Evolutionary conservation across 2,797 vertebrate genomes (phyloP), one percentile per base, ranked within the genome.

Genomic region (Catostomus latipinnis): DNA sequence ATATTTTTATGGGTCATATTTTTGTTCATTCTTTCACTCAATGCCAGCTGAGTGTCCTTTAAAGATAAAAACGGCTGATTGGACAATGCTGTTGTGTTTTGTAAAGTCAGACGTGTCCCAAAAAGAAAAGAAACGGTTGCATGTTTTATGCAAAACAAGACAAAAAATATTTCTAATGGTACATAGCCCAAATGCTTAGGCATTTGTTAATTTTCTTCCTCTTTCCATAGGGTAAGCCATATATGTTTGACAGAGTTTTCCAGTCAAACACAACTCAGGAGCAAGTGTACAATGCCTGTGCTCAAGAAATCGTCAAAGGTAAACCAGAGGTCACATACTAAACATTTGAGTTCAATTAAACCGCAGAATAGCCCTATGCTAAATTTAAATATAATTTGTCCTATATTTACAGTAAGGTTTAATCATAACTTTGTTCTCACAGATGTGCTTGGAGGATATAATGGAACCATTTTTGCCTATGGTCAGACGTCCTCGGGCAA

Each of bases 401-500:
- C 5, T 62, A 10, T 63, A 13, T 11, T 6, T 60, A 34, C 8
- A 18, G 48, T 43, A 22, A 48, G 14, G 3, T 45, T 66, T 67
- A 45, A 66, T 50, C 43, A 67, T 52, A 13, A 14, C 34, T 14
- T 8, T 57, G 1, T 53, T 82, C 12, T 81, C 43, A 2, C 88
- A 99, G 97, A 99, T 95, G 97, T 99, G 34, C 94, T 99, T 79
- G 97, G 96, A 5, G 97, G 97, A 80, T 99, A 99, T 88, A 99
- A 99, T 49, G 98, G 98, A 87, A 99, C 98, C 62, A 99, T 99
- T 94, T 99, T 99, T 93, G 97, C 97, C 52, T 99, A 99, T 71
- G 97, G 97, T 57, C 97, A 98, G 83, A 99, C 97, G 0, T 96
- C 97, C 0, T 98, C 97, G 80, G 97, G 97, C 79, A 99, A 99